Evolutionary conservation across 2,113 vertebrate genomes (phyloP).

Genomic region (Antigone vipio): DNA sequence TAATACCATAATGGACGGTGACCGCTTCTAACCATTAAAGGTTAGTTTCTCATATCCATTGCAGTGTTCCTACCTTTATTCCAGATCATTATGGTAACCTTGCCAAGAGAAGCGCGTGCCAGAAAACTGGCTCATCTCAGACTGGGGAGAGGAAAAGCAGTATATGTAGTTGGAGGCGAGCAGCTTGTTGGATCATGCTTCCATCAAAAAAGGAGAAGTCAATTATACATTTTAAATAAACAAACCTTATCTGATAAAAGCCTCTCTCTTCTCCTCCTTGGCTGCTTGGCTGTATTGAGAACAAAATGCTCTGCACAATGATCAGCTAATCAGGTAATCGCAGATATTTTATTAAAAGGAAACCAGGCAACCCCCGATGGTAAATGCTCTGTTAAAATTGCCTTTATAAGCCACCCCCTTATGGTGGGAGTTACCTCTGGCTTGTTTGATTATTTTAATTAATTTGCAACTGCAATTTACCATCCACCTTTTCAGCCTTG

Average conservation of each 20-base stretch:
- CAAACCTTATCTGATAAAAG: constrained; percentile 13
- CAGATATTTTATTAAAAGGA: constrained; percentile 24
- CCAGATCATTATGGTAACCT: neutral
- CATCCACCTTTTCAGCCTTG: constrained; percentile 21
- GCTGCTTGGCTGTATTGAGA: neutral
- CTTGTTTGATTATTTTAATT: constrained; percentile 54
- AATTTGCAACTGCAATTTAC: constrained; percentile 48
- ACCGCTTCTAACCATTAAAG: neutral
- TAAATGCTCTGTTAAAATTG: constrained; percentile 20
- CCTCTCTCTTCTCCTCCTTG: neutral
- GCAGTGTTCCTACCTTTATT: constrained; percentile 7
- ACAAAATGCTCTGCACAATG: neutral
- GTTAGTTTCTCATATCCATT: neutral
- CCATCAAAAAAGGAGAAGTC: neutral
- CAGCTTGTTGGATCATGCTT: neutral
- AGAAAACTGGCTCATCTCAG: neutral
- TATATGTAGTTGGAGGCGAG: neutral
- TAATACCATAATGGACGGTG: neutral
- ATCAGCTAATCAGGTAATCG: constrained; percentile 44
- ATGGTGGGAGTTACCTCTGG: constrained; percentile 23
- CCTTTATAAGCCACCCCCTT: constrained; percentile 10
- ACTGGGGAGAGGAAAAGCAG: neutral
- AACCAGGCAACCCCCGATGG: neutral
- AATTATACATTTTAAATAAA: constrained; percentile 28
- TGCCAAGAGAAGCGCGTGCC: neutral